These are phyloP conservation scores for Amazonetta brasiliensis DNA, from an alignment of 2,797 vertebrate species.

Conservation along the genomic window DNA sequence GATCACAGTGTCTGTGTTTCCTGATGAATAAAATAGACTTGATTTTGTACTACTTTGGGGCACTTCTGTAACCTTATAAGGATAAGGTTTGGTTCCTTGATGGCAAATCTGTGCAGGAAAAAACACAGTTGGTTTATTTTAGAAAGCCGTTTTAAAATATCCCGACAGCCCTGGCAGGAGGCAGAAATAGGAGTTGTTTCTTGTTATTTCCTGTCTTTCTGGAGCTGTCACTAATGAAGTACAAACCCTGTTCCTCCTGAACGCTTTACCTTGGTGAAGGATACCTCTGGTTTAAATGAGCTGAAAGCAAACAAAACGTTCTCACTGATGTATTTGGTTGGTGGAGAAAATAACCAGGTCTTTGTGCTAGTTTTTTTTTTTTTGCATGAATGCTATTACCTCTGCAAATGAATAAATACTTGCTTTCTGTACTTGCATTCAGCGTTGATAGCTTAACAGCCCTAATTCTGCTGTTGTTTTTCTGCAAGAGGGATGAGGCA, in stretches of 20 bases:
- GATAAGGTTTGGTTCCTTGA: slow-evolving; percentile 22
- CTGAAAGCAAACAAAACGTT: background rate
- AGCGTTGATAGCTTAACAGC: background rate
- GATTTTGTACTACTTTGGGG: background rate
- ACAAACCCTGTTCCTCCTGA: background rate
- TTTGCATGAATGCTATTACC: background rate
- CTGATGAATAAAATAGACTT: background rate
- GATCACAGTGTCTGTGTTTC: background rate
- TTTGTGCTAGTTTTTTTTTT: rapidly evolving
- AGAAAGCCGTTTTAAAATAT: slow-evolving; percentile 30
- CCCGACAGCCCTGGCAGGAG: background rate
- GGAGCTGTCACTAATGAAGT: background rate
- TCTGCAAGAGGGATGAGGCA: background rate
- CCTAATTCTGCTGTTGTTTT: background rate
- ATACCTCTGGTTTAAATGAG: background rate
- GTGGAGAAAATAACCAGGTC: background rate
- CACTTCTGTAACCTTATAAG: slow-evolving; percentile 41
- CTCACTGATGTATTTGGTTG: background rate
- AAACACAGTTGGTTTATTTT: slow-evolving; percentile 28
- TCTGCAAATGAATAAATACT: background rate
- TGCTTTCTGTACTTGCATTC: rapidly evolving
- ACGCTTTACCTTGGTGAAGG: background rate
- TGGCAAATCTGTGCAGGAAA: slow-evolving; percentile 12
- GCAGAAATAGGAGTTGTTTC: slow-evolving; percentile 14
- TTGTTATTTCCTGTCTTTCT: slow-evolving; percentile 1